phyloP scores from a whole-genome alignment of 2,888 invertebrate species.

The Coelogynopora nodosa region DNA sequence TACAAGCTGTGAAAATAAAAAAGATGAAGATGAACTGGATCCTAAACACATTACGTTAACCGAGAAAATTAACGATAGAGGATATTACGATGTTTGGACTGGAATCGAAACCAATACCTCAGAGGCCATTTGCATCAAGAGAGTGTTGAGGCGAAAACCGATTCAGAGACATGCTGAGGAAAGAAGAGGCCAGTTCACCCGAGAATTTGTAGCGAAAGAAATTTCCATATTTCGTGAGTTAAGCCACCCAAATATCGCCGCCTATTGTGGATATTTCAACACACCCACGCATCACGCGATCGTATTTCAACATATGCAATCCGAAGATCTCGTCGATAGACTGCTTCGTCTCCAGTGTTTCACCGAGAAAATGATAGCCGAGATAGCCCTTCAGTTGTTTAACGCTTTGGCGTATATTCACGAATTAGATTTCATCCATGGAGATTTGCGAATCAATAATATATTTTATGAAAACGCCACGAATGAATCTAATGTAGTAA shows the following conservation, averaged over 20 bases:
- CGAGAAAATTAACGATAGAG: neutral
- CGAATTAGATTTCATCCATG: neutral
- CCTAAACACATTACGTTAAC: neutral
- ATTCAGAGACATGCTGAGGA: neutral
- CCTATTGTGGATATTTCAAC: neutral
- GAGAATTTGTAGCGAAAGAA: neutral
- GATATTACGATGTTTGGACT: neutral
- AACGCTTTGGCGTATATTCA: neutral
- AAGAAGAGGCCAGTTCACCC: neutral
- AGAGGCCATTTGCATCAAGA: neutral
- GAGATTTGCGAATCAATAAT: neutral
- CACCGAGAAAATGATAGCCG: neutral
- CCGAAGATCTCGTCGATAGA: neutral
- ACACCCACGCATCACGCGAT: neutral
- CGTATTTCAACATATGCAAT: neutral
- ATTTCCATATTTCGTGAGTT: neutral
- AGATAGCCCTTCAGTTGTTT: neutral
- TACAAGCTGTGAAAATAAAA: no score
- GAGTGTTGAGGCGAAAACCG: neutral
- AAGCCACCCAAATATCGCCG: neutral
- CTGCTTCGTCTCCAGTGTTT: neutral
- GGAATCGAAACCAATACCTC: neutral
- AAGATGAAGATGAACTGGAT: neutral
- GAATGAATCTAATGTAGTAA: neutral
- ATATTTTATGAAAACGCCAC: neutral